Conservation (phyloP, 1,140 invertebrate genomes). For the Scaptomyza graminum region DNA sequence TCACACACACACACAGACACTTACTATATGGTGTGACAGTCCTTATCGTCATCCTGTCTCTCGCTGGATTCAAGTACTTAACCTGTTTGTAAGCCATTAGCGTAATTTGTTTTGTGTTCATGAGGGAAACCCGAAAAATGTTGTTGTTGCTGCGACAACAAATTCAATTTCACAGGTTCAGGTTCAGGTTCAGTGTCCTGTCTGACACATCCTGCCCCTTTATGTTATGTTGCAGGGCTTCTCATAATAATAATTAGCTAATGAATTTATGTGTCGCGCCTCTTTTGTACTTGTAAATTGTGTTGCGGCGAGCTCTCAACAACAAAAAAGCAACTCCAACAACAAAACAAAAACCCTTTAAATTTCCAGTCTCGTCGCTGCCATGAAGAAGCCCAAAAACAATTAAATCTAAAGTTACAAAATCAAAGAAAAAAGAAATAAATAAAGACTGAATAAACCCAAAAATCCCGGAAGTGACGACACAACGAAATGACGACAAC, state of each 20-base stretch:
- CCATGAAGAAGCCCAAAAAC: slow-evolving; percentile 54
- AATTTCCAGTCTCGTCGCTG: slow-evolving; percentile 48
- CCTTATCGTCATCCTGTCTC: slow-evolving; percentile 33
- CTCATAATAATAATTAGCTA: slow-evolving; percentile 59
- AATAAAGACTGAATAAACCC: slow-evolving; percentile 9
- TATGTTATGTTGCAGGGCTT: slow-evolving; percentile 26
- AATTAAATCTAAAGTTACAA: slow-evolving; percentile 21
- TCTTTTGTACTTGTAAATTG: slow-evolving; percentile 70
- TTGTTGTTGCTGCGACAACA: slow-evolving; percentile 35
- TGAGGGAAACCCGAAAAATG: slow-evolving; percentile 60
- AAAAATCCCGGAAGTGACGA: slow-evolving; percentile 48
- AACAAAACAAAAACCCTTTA: slow-evolving; percentile 33
- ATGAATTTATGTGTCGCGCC: slow-evolving; percentile 52
- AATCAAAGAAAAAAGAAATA: slow-evolving; percentile 10
- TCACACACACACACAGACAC: slow-evolving; percentile 36
- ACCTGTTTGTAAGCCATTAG: slow-evolving; percentile 61
- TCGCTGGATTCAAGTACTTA: slow-evolving; percentile 39
- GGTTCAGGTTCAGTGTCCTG: slow-evolving; percentile 31
- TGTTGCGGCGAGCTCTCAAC: slow-evolving; percentile 17
- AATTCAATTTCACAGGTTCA: slow-evolving; percentile 53
- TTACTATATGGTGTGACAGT: slow-evolving; percentile 16
- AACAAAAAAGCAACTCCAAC: background rate
- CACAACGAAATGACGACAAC: slow-evolving; percentile 34
- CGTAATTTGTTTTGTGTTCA: slow-evolving; percentile 65
- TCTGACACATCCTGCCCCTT: slow-evolving; percentile 53